phyloP scores from a whole-genome alignment of 2,888 invertebrate genomes.

The Idaea biselata region DNA sequence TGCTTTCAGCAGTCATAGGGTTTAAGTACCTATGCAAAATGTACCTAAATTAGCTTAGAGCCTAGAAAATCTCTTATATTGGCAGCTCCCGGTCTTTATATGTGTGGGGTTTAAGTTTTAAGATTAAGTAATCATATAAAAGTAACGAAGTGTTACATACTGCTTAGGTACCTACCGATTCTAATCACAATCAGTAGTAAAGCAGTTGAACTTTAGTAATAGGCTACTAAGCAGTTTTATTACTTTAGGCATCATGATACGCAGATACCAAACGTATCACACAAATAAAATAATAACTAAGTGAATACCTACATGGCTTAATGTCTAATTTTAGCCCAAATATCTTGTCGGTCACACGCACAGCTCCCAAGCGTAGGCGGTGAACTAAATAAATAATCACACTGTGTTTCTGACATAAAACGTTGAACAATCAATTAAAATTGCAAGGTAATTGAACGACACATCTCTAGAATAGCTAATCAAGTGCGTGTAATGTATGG shows the following conservation, averaged over 20 bases:
- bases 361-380: conserved; percentile 15
- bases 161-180: no score
- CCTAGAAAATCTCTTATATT: no score
- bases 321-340: conserved; percentile 14
- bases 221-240: neutral
- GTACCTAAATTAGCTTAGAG: no score
- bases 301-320: conserved; percentile 7
- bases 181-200: no score
- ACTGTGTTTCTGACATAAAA: neutral
- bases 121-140: no score
- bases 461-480: neutral
- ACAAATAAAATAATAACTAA: conserved; percentile 6
- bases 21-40: no score
- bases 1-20: no score
- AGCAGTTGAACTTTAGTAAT: neutral
- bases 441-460: neutral
- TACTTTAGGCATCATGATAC: neutral
- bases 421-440: conserved; percentile 3
- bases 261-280: neutral
- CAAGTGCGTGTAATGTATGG: conserved; percentile 6
- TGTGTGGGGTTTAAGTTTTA: no score
- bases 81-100: no score
- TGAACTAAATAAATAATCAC: conserved; percentile 11
- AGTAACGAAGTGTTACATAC: no score
- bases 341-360: conserved; percentile 4